phyloP scores from a whole-genome alignment of 2,797 vertebrate genomes.

The Phaenicophaeus curvirostris region DNA sequence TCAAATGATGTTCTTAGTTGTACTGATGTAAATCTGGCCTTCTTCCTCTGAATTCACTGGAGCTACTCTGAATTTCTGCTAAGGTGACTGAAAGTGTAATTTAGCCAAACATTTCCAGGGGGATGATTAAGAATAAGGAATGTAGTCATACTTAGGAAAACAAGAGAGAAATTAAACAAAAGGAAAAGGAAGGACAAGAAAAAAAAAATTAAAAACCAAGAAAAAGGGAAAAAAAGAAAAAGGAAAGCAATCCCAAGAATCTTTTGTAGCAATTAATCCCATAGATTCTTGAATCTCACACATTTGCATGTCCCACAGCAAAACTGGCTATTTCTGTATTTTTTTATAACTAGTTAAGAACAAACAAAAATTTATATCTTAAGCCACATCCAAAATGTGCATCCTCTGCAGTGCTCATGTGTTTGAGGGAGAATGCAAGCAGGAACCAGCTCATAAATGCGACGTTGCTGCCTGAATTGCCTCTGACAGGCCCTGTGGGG shows the following conservation, averaged over 20 bases:
- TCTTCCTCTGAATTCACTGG: not conserved
- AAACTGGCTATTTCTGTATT: not conserved
- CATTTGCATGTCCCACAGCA: not conserved
- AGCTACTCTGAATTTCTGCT: not conserved
- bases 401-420: not conserved
- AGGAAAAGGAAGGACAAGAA: no score
- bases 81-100: not conserved
- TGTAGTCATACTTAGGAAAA: not conserved
- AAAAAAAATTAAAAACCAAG: no score
- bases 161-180: not conserved
- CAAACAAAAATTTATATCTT: not conserved
- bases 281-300: not conserved
- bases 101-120: not conserved
- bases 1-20: not conserved
- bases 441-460: not conserved
- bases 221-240: not conserved
- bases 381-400: not conserved
- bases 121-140: not conserved
- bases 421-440: not conserved
- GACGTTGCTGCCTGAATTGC: fast-evolving
- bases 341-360: not conserved
- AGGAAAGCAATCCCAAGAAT: not conserved
- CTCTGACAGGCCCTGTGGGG: not conserved
- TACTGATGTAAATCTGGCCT: not conserved
- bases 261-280: not conserved